A percentile compares a stretch with the other conserved stretches of the same genome.
Conservation (phyloP, 35 echinoderm and acorn worm genomes). For the Strongylocentrotus purpuratus region DNA sequence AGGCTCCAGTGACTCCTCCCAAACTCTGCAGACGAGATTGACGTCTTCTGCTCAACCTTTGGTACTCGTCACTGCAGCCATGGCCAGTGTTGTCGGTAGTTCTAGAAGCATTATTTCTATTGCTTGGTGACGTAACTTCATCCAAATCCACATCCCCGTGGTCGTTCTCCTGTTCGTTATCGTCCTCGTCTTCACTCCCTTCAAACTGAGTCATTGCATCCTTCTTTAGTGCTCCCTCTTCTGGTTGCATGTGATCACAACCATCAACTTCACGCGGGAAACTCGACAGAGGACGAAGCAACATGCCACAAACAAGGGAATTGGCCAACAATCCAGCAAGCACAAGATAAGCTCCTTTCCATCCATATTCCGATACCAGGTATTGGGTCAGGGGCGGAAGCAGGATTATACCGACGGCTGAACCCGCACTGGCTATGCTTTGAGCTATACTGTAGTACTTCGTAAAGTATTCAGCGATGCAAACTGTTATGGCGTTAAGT, state of each 20-base stretch:
- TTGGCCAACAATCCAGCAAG: slow-evolving; percentile 23
- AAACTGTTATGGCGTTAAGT: slow-evolving; percentile 12
- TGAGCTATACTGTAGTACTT: slow-evolving; percentile 27
- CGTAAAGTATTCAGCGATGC: slow-evolving; percentile 25
- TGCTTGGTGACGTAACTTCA: neutral
- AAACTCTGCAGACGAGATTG: slow-evolving; percentile 20
- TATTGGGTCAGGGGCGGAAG: slow-evolving; percentile 15
- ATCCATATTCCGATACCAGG: neutral
- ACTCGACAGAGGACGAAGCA: slow-evolving; percentile 15
- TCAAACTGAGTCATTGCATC: slow-evolving; percentile 20
- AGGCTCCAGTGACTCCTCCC: neutral
- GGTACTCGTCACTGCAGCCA: neutral
- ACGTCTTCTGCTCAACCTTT: neutral
- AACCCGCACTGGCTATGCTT: slow-evolving; percentile 27
- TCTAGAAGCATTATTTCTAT: neutral
- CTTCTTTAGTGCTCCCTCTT: neutral
- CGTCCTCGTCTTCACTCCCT: neutral
- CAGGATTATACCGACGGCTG: slow-evolving; percentile 12
- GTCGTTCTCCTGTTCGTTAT: neutral
- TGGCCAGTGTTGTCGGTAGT: neutral
- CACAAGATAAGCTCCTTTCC: slow-evolving; percentile 31
- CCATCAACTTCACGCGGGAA: neutral
- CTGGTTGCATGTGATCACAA: neutral
- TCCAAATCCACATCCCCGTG: neutral
- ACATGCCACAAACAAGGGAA: slow-evolving; percentile 22